Evolutionary conservation across 2,888 invertebrate species (phyloP), one percentile per base, ranked within the genome.

Genomic region (Acanthosepion pharaonis): DNA sequence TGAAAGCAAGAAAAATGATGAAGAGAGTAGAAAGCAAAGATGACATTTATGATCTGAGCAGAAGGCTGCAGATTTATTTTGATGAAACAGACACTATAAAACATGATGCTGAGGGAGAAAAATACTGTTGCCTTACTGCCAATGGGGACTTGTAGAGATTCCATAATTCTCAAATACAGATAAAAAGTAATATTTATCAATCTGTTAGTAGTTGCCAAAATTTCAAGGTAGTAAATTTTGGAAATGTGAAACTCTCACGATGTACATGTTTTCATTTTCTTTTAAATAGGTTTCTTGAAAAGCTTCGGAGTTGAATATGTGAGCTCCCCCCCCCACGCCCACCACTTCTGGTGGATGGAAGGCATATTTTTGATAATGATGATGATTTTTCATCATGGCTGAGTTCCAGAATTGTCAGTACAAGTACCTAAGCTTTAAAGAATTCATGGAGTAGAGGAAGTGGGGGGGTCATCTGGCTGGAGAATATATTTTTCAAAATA

Each of bases 381-480:
- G n/a, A 78, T 78, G 78, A 78, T 78, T 78, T 78, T 78, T 15
- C 18, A n/a, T n/a, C 78, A 78, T 78, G 78, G 78, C 78, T 4
- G 18, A 78, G 78, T 78, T 78, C 78, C 78, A 78, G 33, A 78
- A 78, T 78, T 78, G 78, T n/a, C 78, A 78, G 78, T 78, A n/a
- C 78, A 78, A 78, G 18, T 78, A n/a, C 15, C n/a, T 33, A 33
- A 78, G 33, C 78, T 78, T 33, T 78, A 33, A 78, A 78, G 78
- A 78, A n/a, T 78, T 78, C n/a, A n/a, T 78, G n/a, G 9, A 15
- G 33, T 20, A 78, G 78, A 78, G n/a, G 78, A 78, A 78, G 78
- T n/a, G 78, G n/a, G 78, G 78, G n/a, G 78, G 78, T 78, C 78
- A 78, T n/a, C n/a, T 78, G 78, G n/a, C 78, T 33, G n/a, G n/a